phyloP scores from a whole-genome alignment of 2,113 vertebrate species.

The Microtus oregoni region DNA sequence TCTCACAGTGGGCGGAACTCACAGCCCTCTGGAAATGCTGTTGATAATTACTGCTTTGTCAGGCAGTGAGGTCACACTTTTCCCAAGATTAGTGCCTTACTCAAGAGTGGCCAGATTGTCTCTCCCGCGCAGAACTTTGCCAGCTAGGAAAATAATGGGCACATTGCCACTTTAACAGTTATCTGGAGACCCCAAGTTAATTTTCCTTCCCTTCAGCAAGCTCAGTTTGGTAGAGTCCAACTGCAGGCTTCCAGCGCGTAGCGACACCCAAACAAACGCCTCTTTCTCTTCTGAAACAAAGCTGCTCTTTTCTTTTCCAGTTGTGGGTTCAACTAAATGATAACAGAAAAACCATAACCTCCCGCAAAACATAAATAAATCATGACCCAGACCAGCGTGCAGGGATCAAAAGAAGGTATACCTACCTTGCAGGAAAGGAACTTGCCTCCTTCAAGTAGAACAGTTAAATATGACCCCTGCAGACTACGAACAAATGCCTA shows the following conservation, averaged over 20 bases:
- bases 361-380: constrained; percentile 70
- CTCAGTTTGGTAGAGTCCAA: constrained; percentile 71
- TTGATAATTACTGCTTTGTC: constrained; percentile 88
- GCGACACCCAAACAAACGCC: constrained; percentile 59
- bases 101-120: constrained; percentile 84
- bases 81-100: constrained; percentile 86
- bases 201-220: constrained; percentile 75
- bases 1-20: constrained; percentile 83
- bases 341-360: constrained; percentile 74
- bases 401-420: constrained; percentile 44
- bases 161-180: constrained; percentile 82
- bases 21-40: constrained; percentile 85
- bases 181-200: constrained; percentile 76
- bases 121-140: constrained; percentile 78
- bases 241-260: constrained; percentile 66
- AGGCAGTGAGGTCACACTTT: constrained; percentile 87
- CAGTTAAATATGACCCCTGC: constrained; percentile 76
- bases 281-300: constrained; percentile 82
- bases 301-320: constrained; percentile 71
- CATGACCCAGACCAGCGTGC: constrained; percentile 58
- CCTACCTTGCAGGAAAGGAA: constrained; percentile 74
- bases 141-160: constrained; percentile 83
- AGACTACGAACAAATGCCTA: constrained; percentile 84
- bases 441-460: constrained; percentile 79
- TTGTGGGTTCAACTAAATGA: constrained; percentile 70